Conservation (phyloP, 1,140 invertebrate genomes). For the Meloidogyne floridensis region DNA sequence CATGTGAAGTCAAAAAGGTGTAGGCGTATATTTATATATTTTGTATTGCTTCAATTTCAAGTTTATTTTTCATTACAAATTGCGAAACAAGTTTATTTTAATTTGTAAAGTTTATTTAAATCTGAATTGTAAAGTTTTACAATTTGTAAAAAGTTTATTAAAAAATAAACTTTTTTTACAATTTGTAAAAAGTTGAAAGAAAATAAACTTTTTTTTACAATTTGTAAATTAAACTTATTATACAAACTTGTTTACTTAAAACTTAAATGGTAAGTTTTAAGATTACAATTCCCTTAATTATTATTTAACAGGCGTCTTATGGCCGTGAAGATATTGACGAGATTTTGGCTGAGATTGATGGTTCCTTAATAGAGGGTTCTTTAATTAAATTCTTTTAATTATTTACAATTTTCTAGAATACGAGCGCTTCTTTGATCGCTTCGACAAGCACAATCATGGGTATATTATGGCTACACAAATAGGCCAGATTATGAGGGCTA, state of each 20-base stretch:
- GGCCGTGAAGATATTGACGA: constrained; percentile 61
- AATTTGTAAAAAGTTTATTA: too few species aligned
- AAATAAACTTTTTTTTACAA: too few species aligned
- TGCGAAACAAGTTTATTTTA: too few species aligned
- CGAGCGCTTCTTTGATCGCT: constrained; percentile 63
- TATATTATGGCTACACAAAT: constrained; percentile 66
- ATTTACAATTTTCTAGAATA: constrained; percentile 40
- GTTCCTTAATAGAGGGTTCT: constrained; percentile 58
- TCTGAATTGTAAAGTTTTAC: too few species aligned
- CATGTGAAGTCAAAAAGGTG: not conserved
- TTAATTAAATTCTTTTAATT: not conserved
- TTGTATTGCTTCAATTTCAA: not conserved
- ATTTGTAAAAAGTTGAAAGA: too few species aligned
- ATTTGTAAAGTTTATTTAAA: too few species aligned
- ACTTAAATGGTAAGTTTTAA: not conserved
- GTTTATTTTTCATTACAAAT: not conserved
- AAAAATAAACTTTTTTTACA: too few species aligned
- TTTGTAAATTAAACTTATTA: too few species aligned
- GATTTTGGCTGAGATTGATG: constrained; percentile 64
- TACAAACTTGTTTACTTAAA: too few species aligned
- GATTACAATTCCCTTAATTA: not conserved
- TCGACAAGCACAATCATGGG: constrained; percentile 64
- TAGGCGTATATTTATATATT: not conserved
- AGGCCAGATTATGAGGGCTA: constrained; percentile 63
- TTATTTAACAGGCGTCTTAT: not conserved